Conservation (phyloP, 2,888 invertebrate species). For the Lobophora halterata region DNA sequence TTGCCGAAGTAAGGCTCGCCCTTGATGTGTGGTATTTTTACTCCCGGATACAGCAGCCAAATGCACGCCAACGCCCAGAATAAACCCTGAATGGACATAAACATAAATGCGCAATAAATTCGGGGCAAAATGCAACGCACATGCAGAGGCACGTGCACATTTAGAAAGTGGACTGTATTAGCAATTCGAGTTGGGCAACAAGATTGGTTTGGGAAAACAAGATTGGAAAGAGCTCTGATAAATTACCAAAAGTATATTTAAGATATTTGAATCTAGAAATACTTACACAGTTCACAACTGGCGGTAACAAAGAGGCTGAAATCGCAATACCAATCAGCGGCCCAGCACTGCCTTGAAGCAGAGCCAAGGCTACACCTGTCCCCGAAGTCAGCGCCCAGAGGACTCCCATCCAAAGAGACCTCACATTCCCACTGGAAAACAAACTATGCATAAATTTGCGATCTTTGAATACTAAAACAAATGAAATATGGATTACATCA, state of each 20-base stretch:
- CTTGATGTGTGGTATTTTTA: conserved; percentile 85
- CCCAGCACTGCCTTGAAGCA: conserved; percentile 91
- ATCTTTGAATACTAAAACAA: neutral
- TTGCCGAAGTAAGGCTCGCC: conserved; percentile 83
- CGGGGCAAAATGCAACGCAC: neutral
- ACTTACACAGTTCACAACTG: conserved; percentile 92
- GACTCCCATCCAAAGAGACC: conserved; percentile 88
- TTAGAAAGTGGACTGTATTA: no score
- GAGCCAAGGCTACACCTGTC: conserved; percentile 91
- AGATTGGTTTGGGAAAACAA: no score
- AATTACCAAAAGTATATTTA: no score
- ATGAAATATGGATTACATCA: neutral
- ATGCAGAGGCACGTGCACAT: conserved; percentile 6
- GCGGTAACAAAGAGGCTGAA: conserved; percentile 91
- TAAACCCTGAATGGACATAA: conserved; percentile 76
- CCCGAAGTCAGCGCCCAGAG: conserved; percentile 88
- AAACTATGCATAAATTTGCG: neutral
- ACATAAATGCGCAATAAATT: conserved; percentile 20
- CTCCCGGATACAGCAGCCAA: conserved; percentile 84
- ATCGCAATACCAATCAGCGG: conserved; percentile 95
- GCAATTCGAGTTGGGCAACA: no score
- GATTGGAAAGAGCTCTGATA: no score
- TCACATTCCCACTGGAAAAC: conserved; percentile 83
- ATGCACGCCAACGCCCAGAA: conserved; percentile 88
- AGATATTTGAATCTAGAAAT: no score